A percentile compares a stretch with the other conserved stretches of the same genome.
These are phyloP conservation scores for Gryllus bimaculatus DNA, from an alignment of 1,140 invertebrate genomes.

Conservation along the genomic window DNA sequence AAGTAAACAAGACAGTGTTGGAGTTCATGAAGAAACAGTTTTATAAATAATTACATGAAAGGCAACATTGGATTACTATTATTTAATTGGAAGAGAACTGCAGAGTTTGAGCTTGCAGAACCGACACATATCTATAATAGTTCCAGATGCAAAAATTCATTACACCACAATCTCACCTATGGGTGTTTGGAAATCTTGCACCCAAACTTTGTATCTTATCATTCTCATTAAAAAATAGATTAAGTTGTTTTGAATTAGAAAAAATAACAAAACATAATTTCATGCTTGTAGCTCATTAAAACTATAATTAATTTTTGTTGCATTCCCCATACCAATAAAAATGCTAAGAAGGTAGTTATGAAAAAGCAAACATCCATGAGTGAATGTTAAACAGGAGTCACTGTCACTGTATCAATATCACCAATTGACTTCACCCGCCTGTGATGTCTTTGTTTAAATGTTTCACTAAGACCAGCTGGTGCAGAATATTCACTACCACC, in stretches of 20 bases:
- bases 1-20: no score
- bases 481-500: conserved; percentile 26
- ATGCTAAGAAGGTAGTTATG: no score
- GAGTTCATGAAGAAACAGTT: no score
- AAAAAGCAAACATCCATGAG: no score
- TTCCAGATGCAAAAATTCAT: not conserved
- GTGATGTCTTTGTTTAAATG: conserved; percentile 34
- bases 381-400: conserved; percentile 30
- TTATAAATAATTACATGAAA: not conserved
- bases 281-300: not conserved
- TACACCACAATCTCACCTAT: not conserved
- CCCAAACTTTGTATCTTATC: not conserved
- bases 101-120: not conserved
- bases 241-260: not conserved
- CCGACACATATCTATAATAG: no score
- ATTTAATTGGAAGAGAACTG: not conserved
- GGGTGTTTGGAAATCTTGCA: not conserved
- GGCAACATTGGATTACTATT: not conserved
- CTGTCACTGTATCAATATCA: conserved; percentile 52
- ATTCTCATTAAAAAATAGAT: not conserved
- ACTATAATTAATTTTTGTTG: no score
- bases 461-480: not conserved
- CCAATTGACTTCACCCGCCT: conserved; percentile 61
- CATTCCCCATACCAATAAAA: no score
- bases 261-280: not conserved